A percentile compares a stretch with the other conserved stretches of the same genome.
phyloP scores from a whole-genome alignment of 2,888 invertebrate species.

The Aphrophora alni region DNA sequence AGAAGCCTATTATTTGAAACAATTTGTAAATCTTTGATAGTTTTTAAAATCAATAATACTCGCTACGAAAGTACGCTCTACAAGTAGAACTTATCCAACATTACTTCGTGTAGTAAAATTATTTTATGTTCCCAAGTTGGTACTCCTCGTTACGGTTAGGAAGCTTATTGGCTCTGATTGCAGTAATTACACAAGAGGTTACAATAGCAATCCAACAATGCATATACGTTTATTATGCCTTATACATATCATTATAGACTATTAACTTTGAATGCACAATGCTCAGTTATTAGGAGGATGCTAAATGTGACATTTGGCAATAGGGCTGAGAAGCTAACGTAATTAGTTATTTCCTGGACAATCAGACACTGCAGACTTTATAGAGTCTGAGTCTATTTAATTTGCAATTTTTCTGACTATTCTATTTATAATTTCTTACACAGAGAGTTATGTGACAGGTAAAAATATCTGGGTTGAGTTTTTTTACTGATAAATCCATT shows the following conservation, averaged over 20 bases:
- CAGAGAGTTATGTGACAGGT: too few species aligned
- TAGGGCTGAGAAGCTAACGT: too few species aligned
- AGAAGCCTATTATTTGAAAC: not conserved
- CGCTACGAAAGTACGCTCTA: not conserved
- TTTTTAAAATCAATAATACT: not conserved
- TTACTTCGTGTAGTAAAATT: not conserved
- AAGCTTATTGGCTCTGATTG: not conserved
- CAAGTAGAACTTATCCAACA: not conserved
- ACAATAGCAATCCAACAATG: not conserved
- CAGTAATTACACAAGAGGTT: not conserved
- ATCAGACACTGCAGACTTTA: too few species aligned
- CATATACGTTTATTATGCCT: not conserved
- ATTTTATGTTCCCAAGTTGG: not conserved
- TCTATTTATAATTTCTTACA: too few species aligned
- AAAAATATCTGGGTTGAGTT: too few species aligned
- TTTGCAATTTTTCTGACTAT: too few species aligned
- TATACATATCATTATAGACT: not conserved
- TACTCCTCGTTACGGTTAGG: constrained; percentile 1
- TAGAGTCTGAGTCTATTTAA: too few species aligned
- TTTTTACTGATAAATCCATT: too few species aligned
- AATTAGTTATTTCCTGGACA: too few species aligned
- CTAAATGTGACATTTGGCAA: not conserved
- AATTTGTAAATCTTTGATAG: not conserved
- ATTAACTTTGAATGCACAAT: constrained; percentile 1
- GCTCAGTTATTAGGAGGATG: not conserved